Conservation (phyloP, 2,888 invertebrate genomes). For the Cantharis rufa region DNA sequence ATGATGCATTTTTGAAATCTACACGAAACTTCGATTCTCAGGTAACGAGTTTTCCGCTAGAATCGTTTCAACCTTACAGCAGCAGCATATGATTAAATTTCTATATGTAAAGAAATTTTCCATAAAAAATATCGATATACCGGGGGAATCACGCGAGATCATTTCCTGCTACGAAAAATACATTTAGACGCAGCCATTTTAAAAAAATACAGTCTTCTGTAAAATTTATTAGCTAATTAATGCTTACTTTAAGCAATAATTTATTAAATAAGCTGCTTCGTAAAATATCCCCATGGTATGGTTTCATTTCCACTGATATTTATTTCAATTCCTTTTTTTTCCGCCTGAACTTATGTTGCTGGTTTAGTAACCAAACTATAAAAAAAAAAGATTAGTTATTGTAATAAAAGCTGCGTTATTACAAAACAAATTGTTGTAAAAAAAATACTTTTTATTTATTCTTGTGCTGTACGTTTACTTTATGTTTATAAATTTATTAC, state of each 20-base stretch:
- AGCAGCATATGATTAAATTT: background rate
- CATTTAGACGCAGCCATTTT: no score
- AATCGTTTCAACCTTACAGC: background rate
- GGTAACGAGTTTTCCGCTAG: background rate
- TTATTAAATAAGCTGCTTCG: background rate
- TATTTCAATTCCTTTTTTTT: background rate
- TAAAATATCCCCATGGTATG: background rate
- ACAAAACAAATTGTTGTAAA: background rate
- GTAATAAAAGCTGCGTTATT: background rate
- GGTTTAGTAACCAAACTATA: background rate
- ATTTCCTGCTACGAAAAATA: background rate
- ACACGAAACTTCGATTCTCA: background rate
- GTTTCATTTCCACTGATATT: background rate
- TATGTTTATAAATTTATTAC: background rate
- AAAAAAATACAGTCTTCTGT: no score
- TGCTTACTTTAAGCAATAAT: background rate
- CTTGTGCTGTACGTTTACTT: background rate
- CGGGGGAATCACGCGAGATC: background rate
- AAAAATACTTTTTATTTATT: background rate
- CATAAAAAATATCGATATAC: background rate
- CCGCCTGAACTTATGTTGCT: background rate
- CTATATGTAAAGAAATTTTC: background rate
- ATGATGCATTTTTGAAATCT: background rate
- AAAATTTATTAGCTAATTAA: background rate
- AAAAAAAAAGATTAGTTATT: background rate